Base-by-base conservation (phyloP, 1,140 invertebrate genomes). In the Aphelenchoides besseyi region DNA sequence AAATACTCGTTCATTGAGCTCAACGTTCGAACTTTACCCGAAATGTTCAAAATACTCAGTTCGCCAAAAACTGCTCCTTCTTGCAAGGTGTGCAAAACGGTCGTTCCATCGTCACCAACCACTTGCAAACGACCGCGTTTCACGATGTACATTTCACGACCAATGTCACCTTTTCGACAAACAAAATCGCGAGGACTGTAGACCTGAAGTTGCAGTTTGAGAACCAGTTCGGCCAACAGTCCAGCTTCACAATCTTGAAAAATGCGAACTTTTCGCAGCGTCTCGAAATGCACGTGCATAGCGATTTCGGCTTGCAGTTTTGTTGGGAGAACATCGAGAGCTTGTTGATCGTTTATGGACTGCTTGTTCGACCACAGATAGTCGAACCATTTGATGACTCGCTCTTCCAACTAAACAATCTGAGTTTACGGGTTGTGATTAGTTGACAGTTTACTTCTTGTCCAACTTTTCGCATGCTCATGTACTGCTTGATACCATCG, bases 71-170 rank as follows among this genome's bases (percentile, higher is more conserved):
- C 82, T 29, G 82, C 63, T 16, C 82, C 82, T 55, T 85, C 82
- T 32, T 68, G 52, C 2, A 84, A 66, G n/a, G 78, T 80, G 36
- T 77, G 61, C 37, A 83, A 78, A 23, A 84, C 67, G 33, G 72
- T 83, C 12, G 62, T 36, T 16, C 78, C 79, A 36, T 82, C 81
- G 26, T 84, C 82, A 53, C 33, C 63, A 52, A 78, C 76, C 28
- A 78, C 76, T 63, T 78, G 74, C 1, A 96, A 86, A 76, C 90
- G 89, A 1, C 93, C 93, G 66, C 91, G 85, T 86, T 95, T 95
- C 0, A 96, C 92, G 69, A 96, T 96, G 82, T 95, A 96, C 93
- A 96, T 94, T 84, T 96, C 93, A 86, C 94, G 92, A 26, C 94
- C 93, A 0, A 97, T 93, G 82, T 97, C 94, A 0, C 94, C 94